Base-by-base conservation (phyloP, 2,888 invertebrate genomes). In the Spisula solida region DNA sequence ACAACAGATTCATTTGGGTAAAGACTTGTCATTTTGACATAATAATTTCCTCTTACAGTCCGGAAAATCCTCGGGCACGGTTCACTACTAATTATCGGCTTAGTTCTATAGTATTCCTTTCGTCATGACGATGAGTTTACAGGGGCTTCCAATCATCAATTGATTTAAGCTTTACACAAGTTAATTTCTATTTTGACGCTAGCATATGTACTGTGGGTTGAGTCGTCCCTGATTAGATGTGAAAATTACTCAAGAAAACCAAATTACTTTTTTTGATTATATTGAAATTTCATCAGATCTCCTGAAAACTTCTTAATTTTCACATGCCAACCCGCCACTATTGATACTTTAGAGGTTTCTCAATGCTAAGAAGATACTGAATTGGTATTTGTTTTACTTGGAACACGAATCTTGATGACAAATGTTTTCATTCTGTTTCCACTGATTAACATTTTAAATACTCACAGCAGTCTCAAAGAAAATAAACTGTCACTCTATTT, bases 21-120 rank as follows among this genome's bases (percentile, higher is more conserved):
- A 86, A 87, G 88, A 88, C 87, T 85, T 87, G 88, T 91, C 87
- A 80, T 87, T 79, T 78, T 88, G 88, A 86, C 89, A 88, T 89
- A 91, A 91, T 89, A 86, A 91, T 91, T 91, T 91, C 91, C 91
- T 91, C 91, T 91, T 81, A 86, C 80, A 81, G 25, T 81, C 80
- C 86, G 85, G 78, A 89, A 83, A 89, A 87, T 88, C 88, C 83
- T 86, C 70, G 56, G 56, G 87, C 86, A 91, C 80, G 79, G 80
- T 87, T 86, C 81, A 75, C 34, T 31, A 81, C 87, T 91, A 91
- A 91, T 91, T 91, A 91, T 87, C 89, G 56, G 87, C 91, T 91
- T 91, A 91, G 78, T 89, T 88, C 89, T 87, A 88, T 87, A 87
- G 88, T 87, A 88, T 88, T 84, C 86, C 81, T 83, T 86, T 88